Evolutionary conservation across 2,113 vertebrate species (phyloP), one percentile per base, ranked within the genome.

Genomic region (Gambusia affinis): DNA sequence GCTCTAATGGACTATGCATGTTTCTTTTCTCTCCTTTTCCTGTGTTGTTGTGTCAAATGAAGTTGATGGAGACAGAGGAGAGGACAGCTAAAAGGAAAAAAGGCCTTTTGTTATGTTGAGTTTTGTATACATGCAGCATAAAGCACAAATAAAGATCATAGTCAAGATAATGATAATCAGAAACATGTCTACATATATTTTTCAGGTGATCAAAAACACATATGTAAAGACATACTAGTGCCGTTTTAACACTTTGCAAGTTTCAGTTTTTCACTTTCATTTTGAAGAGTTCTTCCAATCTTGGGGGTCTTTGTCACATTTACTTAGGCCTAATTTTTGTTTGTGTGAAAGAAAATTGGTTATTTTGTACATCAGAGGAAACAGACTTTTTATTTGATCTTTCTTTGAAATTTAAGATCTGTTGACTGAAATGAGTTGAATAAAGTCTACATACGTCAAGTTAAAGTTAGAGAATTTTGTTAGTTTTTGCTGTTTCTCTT

Each of bases 1-100:
- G 4, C 74, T 73, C 78, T 90, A 87, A 92, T 90, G 90, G 88
- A 85, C 75, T 60, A n/a, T 76, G 47, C 75, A 30, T 85, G 76
- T 87, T 64, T 76, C 60, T 39, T 39, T 24, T 71, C 63, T 84
- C 69, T 67, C 47, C 17, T 68, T 42, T 64, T 22, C 57, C 67
- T 72, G 44, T 65, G 29, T 70, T 54, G 70, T 71, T 70, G 47
- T 61, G 54, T 72, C 72, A 74, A 74, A 70, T 78, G 12, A 74
- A 79, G 63, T 62, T 22, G 73, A 51, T 70, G 57, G 63, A 72
- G 51, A 71, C 27, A 60, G 75, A 33, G 35, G 5, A 67, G 30
- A 37, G 35, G 28, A 73, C 8, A 60, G 10, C 29, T 60, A 27
- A 33, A 54, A 44, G 33, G 33, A 3, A 28, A 69, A 76, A 72